Base-by-base conservation (phyloP, 2,113 vertebrate species). In the Passerina amoena region DNA sequence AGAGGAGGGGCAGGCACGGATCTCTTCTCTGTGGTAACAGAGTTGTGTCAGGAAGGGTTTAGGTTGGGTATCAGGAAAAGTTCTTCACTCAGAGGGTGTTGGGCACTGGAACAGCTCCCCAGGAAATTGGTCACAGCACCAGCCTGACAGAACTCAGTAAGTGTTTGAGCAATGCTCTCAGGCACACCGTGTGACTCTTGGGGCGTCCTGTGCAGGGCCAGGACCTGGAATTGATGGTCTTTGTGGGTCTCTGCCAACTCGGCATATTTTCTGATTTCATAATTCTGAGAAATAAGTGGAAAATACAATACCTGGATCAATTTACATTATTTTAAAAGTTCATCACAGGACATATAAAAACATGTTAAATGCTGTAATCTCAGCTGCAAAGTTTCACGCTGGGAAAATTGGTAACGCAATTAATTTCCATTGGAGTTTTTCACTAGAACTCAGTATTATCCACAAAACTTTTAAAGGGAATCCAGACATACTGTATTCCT, bases 41-140 rank as follows among this genome's bases (percentile, higher is more conserved):
- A 65, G 4, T 1, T 65, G 8, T 33, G 12, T 14, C 33, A 72
- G 37, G 19, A 1, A 3, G 4, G 2, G 15, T 51, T 82, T 17
- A 45, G 1, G 15, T 1, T 73, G 14, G 15, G 8, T 33, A 30
- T 51, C 1, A 66, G 37, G 2, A 23, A 37, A 65, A 33, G 12
- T n/a, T 73, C 1, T 60, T 66, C 14, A 21, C 9, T 20, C 61
- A 30, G 45, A 30, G 13, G 1, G 2, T 47, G 0, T 0, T 89
- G 28, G 30, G 14, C 24, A 53, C 38, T 53, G 45, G 27, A 60
- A 68, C 9, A 68, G 24, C 11, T 89, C 24, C 4, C 11, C 16
- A 40, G 69, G 9, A 25, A 3, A 47, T 3, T 22, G 9, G 7
- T 45, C 45, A 68, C 30, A 60, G 38, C n/a, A n/a, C 6, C 15